A percentile compares a stretch with the other conserved stretches of the same genome.
Conservation (phyloP, 1,140 invertebrate genomes). For the Zaprionus inermis region DNA sequence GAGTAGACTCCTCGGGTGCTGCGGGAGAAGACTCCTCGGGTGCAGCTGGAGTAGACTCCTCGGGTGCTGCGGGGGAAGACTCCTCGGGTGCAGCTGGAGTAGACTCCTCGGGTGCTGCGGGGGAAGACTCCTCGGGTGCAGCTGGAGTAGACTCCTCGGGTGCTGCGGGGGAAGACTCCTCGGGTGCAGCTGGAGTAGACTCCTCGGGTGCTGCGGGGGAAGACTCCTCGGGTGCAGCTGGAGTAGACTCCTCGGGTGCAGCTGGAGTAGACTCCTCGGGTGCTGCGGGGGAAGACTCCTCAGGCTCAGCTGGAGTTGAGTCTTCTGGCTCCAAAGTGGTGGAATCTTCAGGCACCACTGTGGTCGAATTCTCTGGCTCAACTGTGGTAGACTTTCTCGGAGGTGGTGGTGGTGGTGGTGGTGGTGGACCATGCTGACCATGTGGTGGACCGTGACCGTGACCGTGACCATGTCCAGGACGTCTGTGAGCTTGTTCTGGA, state of each 20-base stretch:
- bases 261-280: background rate
- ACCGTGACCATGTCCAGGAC: conserved; percentile 15
- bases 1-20: conserved; percentile 1
- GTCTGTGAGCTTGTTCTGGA: background rate
- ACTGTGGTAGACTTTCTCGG: conserved; percentile 14
- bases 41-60: background rate
- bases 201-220: background rate
- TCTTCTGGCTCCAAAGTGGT: conserved; percentile 7
- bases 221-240: background rate
- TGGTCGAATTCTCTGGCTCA: conserved; percentile 33
- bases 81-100: background rate
- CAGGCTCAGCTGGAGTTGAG: background rate
- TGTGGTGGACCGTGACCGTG: conserved; percentile 6
- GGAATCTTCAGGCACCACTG: conserved; percentile 9
- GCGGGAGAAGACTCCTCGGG: background rate
- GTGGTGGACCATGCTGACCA: background rate
- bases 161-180: background rate
- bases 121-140: background rate
- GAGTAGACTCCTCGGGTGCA: conserved; percentile 11
- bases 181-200: background rate
- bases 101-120: background rate
- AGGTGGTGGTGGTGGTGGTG: conserved; percentile 20
- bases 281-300: background rate
- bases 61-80: background rate
- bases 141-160: background rate